These are phyloP conservation scores for Ptychoptera albimana DNA, from an alignment of 2,888 invertebrate genomes.

Conservation along the genomic window DNA sequence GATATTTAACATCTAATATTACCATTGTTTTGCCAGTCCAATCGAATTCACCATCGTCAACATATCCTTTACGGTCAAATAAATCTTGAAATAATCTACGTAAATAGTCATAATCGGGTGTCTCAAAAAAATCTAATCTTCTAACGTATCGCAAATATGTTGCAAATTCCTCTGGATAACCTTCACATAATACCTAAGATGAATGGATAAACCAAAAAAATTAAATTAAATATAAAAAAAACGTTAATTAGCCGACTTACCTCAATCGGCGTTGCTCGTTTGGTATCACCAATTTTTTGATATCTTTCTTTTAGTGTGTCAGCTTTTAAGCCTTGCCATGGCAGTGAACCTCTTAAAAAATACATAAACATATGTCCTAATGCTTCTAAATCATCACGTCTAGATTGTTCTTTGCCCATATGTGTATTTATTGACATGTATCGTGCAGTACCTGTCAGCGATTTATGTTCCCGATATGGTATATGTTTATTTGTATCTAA, in stretches of 20 bases:
- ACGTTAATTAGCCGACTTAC: conserved; percentile 31
- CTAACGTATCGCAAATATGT: conserved; percentile 95
- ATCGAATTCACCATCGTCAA: conserved; percentile 85
- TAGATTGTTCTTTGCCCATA: conserved; percentile 99
- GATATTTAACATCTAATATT: conserved; percentile 11
- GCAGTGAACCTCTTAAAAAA: conserved; percentile 97
- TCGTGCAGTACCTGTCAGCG: conserved; percentile 97
- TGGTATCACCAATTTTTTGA: conserved; percentile 99
- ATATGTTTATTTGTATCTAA: conserved; percentile 99
- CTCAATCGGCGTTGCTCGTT: conserved; percentile 97
- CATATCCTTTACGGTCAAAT: conserved; percentile 72
- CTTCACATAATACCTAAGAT: conserved; percentile 55
- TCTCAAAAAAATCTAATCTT: conserved; percentile 97
- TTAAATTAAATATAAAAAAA: conserved; percentile 4
- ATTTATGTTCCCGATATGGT: conserved; percentile 99
- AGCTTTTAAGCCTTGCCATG: conserved; percentile 99
- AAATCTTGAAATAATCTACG: conserved; percentile 88
- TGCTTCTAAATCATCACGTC: conserved; percentile 98
- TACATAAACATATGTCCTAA: conserved; percentile 99
- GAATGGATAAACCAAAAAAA: no score
- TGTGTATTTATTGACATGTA: conserved; percentile 99
- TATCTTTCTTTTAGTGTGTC: conserved; percentile 98
- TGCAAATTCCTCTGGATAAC: conserved; percentile 90
- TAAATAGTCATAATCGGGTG: conserved; percentile 98
- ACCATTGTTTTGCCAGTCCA: conserved; percentile 82